phyloP scores from a whole-genome alignment of 2,113 vertebrate species.

The Takifugu flavidus region DNA sequence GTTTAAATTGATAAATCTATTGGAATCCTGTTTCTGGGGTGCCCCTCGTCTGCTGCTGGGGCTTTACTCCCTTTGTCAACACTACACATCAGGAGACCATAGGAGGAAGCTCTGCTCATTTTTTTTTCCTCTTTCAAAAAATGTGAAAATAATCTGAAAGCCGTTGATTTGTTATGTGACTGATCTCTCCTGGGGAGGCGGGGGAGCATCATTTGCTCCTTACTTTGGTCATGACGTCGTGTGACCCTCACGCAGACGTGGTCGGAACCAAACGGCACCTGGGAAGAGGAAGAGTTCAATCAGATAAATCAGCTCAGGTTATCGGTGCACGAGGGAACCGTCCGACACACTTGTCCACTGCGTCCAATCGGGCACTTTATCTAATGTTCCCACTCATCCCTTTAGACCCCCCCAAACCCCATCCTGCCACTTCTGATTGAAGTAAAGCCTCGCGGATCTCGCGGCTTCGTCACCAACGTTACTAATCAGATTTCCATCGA shows the following conservation, averaged over 20 bases:
- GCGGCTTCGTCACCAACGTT: conserved; percentile 87
- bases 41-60: too few relatives aligned
- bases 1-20: too few relatives aligned
- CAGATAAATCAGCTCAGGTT: conserved; percentile 46
- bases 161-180: not conserved
- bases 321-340: conserved; percentile 31
- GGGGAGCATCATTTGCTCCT: not conserved
- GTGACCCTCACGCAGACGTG: too few relatives aligned
- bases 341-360: conserved; percentile 27
- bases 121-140: too few relatives aligned
- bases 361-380: conserved; percentile 64
- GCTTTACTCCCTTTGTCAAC: too few relatives aligned
- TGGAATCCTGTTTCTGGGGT: too few relatives aligned
- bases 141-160: too few relatives aligned
- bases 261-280: not conserved
- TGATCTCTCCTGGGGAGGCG: not conserved
- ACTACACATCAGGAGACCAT: too few relatives aligned
- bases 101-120: too few relatives aligned
- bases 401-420: conserved; percentile 65
- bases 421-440: conserved; percentile 86
- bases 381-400: conserved; percentile 48
- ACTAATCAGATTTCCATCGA: conserved; percentile 96
- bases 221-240: too few relatives aligned
- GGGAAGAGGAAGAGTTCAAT: conserved; percentile 25
- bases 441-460: conserved; percentile 79